Base-by-base conservation (phyloP, 2,797 vertebrate genomes). In the Neosilurus hyrtlii region DNA sequence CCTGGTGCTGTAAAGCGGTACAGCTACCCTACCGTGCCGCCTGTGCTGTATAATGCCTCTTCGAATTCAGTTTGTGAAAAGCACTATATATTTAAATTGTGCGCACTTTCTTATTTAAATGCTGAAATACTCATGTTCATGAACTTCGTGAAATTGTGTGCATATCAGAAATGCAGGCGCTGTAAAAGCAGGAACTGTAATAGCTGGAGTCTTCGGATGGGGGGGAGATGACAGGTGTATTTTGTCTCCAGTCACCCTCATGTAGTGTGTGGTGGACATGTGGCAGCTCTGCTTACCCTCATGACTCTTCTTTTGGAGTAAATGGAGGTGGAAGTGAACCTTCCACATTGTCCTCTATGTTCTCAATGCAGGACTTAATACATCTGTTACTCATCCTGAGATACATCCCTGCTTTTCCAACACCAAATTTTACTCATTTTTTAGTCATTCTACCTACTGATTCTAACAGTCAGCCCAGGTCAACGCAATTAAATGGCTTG, bases 401-500 rank as follows among this genome's bases (percentile, higher is more conserved):
- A 26, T 37, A 37, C 35, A 1, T 24, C 26, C 3, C 16, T 35
- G 16, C 72, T 37, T 57, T 35, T 10, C 16, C 57, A 24, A 4
- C 35, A 1, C 35, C 20, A n/a, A 9, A 9, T 49, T n/a, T 62
- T n/a, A 49, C 49, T n/a, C 4, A 37, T 49, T 62, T 49, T 63
- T 77, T 76, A 43, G 49, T 62, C 49, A 12, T 24, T 49, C 24
- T 1, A 52, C 52, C 20, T 54, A 0, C 24, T 11, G 4, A 5
- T 4, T 62, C 10, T 5, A 49, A 78, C 43, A 30, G 61, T 43
- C 54, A 70, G 73, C 57, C 18, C 14, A 37, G 75, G 71, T 90
- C 89, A 86, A 86, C 72, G 75, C 86, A 82, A 52, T 81, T 91
- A 87, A 86, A 88, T 35, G 49, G 84, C 82, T 59, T 66, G 85